A percentile compares a stretch with the other conserved stretches of the same genome.
These are phyloP conservation scores for Drosophila pseudoobscura DNA, from an alignment of 1,140 invertebrate species.

Conservation along the genomic window DNA sequence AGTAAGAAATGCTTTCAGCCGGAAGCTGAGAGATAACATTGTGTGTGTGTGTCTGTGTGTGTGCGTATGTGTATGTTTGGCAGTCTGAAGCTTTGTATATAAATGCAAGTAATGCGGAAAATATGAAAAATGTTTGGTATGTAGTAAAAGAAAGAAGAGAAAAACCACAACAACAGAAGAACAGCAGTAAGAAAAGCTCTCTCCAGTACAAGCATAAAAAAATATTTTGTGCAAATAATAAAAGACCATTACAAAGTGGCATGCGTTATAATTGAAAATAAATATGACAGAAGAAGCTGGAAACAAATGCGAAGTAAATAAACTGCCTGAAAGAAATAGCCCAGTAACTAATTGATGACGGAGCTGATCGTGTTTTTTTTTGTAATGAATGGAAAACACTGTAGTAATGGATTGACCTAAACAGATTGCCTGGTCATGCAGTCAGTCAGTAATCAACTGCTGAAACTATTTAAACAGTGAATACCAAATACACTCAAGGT, in stretches of 20 bases:
- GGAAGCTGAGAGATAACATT: constrained; percentile 78
- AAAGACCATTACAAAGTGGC: constrained; percentile 66
- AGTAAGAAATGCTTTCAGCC: constrained; percentile 80
- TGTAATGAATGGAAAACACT: neutral
- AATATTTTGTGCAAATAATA: constrained; percentile 62
- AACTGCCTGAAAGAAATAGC: constrained; percentile 8
- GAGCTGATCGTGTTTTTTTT: constrained; percentile 17
- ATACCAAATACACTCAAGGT: too few relatives aligned
- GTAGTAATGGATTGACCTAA: neutral
- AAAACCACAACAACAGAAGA: constrained; percentile 28
- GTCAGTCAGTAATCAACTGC: constrained; percentile 17
- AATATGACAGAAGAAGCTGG: constrained; percentile 51
- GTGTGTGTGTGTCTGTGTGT: constrained; percentile 48
- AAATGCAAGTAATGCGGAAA: constrained; percentile 82
- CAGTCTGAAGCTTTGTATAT: constrained; percentile 72
- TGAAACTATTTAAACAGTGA: too few relatives aligned
- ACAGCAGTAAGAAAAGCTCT: constrained; percentile 34
- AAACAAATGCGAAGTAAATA: constrained; percentile 14
- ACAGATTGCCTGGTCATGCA: constrained; percentile 25
- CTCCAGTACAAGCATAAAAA: constrained; percentile 30
- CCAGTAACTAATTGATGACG: constrained; percentile 52
- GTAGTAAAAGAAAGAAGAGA: constrained; percentile 62
- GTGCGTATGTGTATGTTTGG: constrained; percentile 14
- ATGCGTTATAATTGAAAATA: constrained; percentile 77
- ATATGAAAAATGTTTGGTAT: constrained; percentile 81